Conservation (phyloP, 1,140 invertebrate genomes). For the Plutomurus gul region DNA sequence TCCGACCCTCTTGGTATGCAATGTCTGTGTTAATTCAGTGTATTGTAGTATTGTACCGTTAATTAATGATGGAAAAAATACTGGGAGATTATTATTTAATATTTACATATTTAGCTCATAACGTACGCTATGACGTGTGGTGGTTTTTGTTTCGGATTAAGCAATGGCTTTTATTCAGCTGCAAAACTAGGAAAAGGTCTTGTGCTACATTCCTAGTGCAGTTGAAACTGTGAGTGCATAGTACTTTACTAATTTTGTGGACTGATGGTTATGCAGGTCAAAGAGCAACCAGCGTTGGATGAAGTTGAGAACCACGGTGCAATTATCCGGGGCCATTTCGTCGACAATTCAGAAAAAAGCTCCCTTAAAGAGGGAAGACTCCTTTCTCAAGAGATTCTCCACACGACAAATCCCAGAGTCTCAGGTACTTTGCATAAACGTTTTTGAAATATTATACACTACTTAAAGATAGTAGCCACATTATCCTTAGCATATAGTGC, state of each 20-base stretch:
- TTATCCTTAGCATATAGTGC: not conserved
- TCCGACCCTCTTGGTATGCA: no score
- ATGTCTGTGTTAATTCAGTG: no score
- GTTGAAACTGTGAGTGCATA: slow-evolving; percentile 44
- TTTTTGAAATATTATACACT: not conserved
- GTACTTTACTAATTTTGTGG: slow-evolving; percentile 30
- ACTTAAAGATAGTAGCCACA: not conserved
- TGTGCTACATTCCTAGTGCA: not conserved
- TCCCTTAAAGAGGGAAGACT: slow-evolving; percentile 87
- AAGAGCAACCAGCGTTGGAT: slow-evolving; percentile 92
- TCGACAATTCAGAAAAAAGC: slow-evolving; percentile 71
- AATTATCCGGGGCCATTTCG: slow-evolving; percentile 82
- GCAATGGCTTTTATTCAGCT: not conserved
- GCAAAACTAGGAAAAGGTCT: not conserved
- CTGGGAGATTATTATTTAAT: no score
- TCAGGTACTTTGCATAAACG: slow-evolving; percentile 63
- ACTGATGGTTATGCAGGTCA: slow-evolving; percentile 65
- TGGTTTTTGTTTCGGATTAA: no score
- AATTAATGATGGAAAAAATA: no score
- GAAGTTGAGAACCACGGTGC: slow-evolving; percentile 89
- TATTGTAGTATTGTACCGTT: no score
- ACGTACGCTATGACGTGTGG: no score
- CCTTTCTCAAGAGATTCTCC: slow-evolving; percentile 91
- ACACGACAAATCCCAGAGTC: slow-evolving; percentile 86
- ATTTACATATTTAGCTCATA: no score